Base-by-base conservation (phyloP, 2,113 vertebrate species). In the Caretta caretta region DNA sequence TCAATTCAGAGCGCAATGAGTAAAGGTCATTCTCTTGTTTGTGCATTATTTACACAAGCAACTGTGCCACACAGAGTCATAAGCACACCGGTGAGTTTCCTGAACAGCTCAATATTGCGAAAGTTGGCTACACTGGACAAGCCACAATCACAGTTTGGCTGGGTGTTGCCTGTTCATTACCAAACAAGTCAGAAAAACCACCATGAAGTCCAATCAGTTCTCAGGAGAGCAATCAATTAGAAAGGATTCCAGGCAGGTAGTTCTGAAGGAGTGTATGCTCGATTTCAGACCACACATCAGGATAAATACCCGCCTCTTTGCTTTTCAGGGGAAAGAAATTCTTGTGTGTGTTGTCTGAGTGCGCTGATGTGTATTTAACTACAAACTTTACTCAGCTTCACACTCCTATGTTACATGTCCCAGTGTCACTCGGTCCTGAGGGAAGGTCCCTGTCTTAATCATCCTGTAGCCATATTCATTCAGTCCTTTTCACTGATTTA, bases 1-100 rank as follows among this genome's bases (percentile, higher is more conserved):
- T 75, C 25, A 5, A 62, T 81, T 75, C 5, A 27, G 85, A 92
- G 22, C 4, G 5, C 76, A 59, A 87, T 50, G 86, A 88, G 5
- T 83, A 91, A 97, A 93, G 91, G 94, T 97, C 75, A 24, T 59
- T 92, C 92, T 75, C 14, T 27, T 78, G 56, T 78, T 35, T 75
- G 4, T 5, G 27, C 3, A 1, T 57, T 22, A 5, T 50, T 88
- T 57, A 94, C 94, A 85, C 6, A 65, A 78, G 42, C 9, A 25
- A 46, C 46, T 27, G 75, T 72, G 83, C 51, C 56, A n/a, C 4
- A 20, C 31, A 80, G 93, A 35, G 25, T 51, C 83, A 87, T 9
- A 65, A 85, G 65, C 10, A 46, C 14, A 69, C 46, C 78, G 50
- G 46, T 89, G 79, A 94, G 35, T 91, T 78, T 82, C 11, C 46